Conservation (phyloP, 1,140 invertebrate species). For the Drosophila ogumai region DNA sequence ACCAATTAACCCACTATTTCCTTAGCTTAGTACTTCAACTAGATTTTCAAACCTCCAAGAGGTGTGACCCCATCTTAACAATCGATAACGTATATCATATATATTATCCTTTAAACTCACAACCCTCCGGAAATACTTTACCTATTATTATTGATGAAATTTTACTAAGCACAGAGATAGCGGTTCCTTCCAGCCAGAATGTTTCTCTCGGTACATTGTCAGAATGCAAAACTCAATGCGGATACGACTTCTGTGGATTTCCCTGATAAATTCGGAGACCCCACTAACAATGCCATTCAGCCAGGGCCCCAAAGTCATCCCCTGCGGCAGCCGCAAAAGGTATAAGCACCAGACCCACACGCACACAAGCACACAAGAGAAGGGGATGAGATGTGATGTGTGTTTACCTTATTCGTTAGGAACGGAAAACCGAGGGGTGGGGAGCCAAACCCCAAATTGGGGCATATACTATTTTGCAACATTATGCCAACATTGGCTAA, state of each 20-base stretch:
- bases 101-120: neutral
- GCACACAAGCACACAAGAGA: slow-evolving; percentile 12
- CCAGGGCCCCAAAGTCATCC: slow-evolving; percentile 22
- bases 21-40: neutral
- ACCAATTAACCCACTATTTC: neutral
- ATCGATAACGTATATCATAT: neutral
- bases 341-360: slow-evolving; percentile 47
- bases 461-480: slow-evolving; percentile 63
- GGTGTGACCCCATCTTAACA: neutral
- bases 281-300: slow-evolving; percentile 49
- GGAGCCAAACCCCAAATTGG: slow-evolving; percentile 64
- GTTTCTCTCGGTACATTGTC: slow-evolving; percentile 5
- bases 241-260: slow-evolving; percentile 27
- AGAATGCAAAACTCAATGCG: slow-evolving; percentile 33
- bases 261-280: slow-evolving; percentile 25
- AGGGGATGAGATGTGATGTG: slow-evolving; percentile 55
- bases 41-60: neutral
- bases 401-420: slow-evolving; percentile 67
- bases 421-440: neutral
- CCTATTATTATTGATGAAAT: neutral
- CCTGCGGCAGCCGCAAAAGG: slow-evolving; percentile 68
- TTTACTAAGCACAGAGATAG: neutral
- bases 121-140: too few species aligned
- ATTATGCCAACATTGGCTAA: slow-evolving; percentile 65
- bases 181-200: neutral